phyloP scores from a whole-genome alignment of 2,888 invertebrate species.

The Eupithecia exiguata region DNA sequence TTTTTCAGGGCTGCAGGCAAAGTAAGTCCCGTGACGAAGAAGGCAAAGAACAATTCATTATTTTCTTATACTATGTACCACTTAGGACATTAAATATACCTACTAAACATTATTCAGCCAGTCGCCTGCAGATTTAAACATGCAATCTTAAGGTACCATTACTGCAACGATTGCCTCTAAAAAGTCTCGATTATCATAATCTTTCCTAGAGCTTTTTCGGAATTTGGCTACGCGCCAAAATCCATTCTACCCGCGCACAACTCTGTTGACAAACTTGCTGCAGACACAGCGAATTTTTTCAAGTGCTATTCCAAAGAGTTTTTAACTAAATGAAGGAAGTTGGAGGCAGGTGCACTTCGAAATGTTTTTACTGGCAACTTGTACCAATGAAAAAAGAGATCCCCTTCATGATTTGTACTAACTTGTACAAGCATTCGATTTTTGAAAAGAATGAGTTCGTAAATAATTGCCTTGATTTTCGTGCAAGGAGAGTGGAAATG shows the following conservation, averaged over 20 bases:
- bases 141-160: not conserved
- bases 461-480: slow-evolving; percentile 5
- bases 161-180: slow-evolving; percentile 4
- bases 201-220: slow-evolving; percentile 8
- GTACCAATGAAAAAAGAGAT: too few relatives aligned
- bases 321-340: slow-evolving; percentile 42
- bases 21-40: too few relatives aligned
- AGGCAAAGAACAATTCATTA: too few relatives aligned
- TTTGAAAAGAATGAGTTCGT: not conserved
- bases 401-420: too few relatives aligned
- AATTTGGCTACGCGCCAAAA: slow-evolving; percentile 11
- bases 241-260: slow-evolving; percentile 12
- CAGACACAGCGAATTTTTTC: slow-evolving; percentile 33
- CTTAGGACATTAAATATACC: not conserved
- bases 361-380: slow-evolving; percentile 25
- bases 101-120: not conserved
- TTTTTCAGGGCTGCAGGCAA: too few relatives aligned
- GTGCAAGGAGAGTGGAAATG: not conserved
- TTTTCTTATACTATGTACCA: not conserved
- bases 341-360: slow-evolving; percentile 32
- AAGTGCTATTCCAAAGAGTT: slow-evolving; percentile 34
- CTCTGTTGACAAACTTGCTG: slow-evolving; percentile 21
- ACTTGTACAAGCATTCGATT: slow-evolving; percentile 12
- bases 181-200: slow-evolving; percentile 16
- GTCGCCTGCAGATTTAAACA: not conserved